phyloP scores from a whole-genome alignment of 1,140 invertebrate species.

The Lepidurus packardi region DNA sequence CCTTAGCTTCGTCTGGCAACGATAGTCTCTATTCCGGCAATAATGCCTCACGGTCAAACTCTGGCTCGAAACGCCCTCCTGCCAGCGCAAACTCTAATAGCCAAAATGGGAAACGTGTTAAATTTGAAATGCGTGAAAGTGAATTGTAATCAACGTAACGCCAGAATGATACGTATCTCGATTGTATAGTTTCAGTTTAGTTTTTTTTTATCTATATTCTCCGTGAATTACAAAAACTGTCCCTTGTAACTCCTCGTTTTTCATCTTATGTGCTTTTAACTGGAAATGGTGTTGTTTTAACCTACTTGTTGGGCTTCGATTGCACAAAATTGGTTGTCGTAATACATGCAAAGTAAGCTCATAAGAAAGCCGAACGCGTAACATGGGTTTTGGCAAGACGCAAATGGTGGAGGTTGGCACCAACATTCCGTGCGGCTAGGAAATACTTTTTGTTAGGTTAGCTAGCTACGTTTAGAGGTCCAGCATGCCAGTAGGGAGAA shows the following conservation, averaged over 20 bases:
- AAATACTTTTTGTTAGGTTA: not conserved
- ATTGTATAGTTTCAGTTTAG: not conserved
- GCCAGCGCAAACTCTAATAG: not conserved
- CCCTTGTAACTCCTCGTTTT: not conserved
- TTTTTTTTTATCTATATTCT: not conserved
- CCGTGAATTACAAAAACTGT: not conserved
- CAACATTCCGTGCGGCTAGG: not conserved
- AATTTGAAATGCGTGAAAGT: slow-evolving; percentile 15
- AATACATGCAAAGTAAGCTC: slow-evolving; percentile 13
- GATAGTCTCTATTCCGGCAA: not conserved
- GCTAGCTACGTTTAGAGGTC: not conserved
- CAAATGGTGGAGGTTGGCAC: not conserved
- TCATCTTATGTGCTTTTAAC: not conserved
- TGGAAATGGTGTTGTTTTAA: not conserved
- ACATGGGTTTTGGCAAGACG: not conserved
- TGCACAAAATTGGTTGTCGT: not conserved
- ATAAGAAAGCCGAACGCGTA: not conserved
- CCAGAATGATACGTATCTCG: not conserved
- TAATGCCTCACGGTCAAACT: not conserved
- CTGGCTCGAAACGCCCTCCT: slow-evolving; percentile 7
- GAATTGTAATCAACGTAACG: not conserved
- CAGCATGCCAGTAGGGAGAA: not conserved
- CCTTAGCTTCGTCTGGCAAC: not conserved
- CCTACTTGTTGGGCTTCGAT: not conserved
- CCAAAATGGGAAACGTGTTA: not conserved